phyloP scores from a whole-genome alignment of 1,140 invertebrate genomes.

The Drosophila ogumai region DNA sequence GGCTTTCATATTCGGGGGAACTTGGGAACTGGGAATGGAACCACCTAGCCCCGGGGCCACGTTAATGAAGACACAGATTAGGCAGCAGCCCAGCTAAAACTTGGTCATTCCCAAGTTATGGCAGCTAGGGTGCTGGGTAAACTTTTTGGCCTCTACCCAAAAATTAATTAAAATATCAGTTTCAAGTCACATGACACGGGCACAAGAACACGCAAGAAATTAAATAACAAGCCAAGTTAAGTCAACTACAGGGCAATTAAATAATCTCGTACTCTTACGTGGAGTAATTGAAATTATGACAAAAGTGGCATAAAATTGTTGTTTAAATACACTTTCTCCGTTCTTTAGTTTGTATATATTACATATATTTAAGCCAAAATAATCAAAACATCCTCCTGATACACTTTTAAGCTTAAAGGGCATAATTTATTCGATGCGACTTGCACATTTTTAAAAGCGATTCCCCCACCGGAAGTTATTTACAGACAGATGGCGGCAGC shows the following conservation, averaged over 20 bases:
- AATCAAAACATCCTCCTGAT: background rate
- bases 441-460: background rate
- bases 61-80: constrained; percentile 58
- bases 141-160: constrained; percentile 57
- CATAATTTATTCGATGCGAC: constrained; percentile 5
- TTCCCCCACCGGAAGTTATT: constrained; percentile 61
- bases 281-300: constrained; percentile 1
- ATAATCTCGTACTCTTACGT: constrained; percentile 24
- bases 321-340: background rate
- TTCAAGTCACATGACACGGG: constrained; percentile 59
- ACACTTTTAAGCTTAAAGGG: background rate
- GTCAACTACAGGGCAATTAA: constrained; percentile 33
- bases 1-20: constrained; percentile 7
- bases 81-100: constrained; percentile 51
- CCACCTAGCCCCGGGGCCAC: constrained; percentile 42
- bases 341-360: background rate
- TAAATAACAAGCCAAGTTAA: constrained; percentile 40
- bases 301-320: background rate
- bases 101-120: constrained; percentile 69
- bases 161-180: constrained; percentile 80
- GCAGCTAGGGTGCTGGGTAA: constrained; percentile 33
- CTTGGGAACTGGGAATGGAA: background rate
- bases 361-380: background rate
- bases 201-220: constrained; percentile 25
- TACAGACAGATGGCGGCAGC: constrained; percentile 59